Evolutionary conservation across 2,888 invertebrate species (phyloP).

Genomic region (Clunio marinus): DNA sequence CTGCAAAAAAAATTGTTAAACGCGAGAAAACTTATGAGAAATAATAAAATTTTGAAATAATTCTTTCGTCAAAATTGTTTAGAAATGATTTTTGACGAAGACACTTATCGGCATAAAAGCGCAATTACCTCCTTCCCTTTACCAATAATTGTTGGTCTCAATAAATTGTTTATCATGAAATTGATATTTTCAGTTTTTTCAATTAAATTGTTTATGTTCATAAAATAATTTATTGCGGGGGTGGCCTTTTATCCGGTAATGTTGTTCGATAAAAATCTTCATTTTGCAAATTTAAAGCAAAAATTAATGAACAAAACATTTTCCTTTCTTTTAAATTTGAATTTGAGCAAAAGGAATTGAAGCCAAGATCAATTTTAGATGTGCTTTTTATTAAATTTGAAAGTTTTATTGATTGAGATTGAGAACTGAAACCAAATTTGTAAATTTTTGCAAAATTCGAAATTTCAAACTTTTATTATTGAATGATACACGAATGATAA

Average conservation of each 20-base stretch:
- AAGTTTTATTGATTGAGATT: constrained; percentile 33
- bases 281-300: constrained; percentile 14
- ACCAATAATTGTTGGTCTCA: neutral
- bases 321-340: constrained; percentile 1
- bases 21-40: constrained; percentile 19
- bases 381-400: constrained; percentile 38
- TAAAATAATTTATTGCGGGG: neutral
- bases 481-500: constrained; percentile 38
- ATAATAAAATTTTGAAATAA: constrained; percentile 44
- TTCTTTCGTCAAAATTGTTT: constrained; percentile 52
- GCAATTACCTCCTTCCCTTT: too few relatives aligned
- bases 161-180: neutral
- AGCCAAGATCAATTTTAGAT: constrained; percentile 36
- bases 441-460: constrained; percentile 26
- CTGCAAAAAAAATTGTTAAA: too few relatives aligned
- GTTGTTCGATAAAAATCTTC: constrained; percentile 35
- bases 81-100: constrained; percentile 52
- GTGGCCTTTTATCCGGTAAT: constrained; percentile 37
- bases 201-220: neutral
- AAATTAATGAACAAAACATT: neutral
- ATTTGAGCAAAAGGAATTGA: neutral
- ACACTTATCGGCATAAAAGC: constrained; percentile 49
- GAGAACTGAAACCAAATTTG: too few relatives aligned
- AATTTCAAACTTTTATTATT: constrained; percentile 39
- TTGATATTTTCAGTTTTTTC: neutral